phyloP scores from a whole-genome alignment of 64 coral and sea anemone genomes.

The Hydrozoanthus tunicans region DNA sequence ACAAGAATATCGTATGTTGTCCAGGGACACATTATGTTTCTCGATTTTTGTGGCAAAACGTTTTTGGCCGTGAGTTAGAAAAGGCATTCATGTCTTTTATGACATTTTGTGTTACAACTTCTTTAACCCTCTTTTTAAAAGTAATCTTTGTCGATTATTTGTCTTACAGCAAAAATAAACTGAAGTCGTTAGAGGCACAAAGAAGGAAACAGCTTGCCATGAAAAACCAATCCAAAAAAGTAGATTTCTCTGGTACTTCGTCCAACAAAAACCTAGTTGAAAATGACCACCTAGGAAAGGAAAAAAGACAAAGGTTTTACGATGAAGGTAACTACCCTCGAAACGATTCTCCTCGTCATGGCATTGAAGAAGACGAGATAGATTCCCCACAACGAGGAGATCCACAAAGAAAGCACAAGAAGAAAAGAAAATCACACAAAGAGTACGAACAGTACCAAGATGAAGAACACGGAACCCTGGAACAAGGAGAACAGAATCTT shows the following conservation, averaged over 20 bases:
- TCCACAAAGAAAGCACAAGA: conserved; percentile 6
- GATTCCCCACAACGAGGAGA: background rate
- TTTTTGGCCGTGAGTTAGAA: no score
- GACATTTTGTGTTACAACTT: no score
- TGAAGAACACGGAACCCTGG: background rate
- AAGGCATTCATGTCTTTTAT: no score
- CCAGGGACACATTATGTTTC: no score
- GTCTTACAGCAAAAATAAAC: conserved; percentile 48
- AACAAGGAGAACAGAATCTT: background rate
- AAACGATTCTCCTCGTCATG: background rate
- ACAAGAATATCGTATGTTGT: no score
- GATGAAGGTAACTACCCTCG: background rate
- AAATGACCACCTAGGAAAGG: background rate
- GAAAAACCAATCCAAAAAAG: conserved; percentile 39
- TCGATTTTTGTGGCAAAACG: no score
- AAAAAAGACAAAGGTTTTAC: background rate
- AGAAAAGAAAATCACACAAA: conserved; percentile 28
- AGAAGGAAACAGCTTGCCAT: conserved; percentile 39
- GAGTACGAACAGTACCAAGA: conserved; percentile 8
- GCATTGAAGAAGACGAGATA: background rate
- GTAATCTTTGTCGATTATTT: background rate
- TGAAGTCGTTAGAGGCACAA: conserved; percentile 27
- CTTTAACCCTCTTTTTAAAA: no score
- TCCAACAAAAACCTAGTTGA: background rate
- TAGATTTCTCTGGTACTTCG: background rate